Conservation (phyloP, 2,888 invertebrate species). For the Melieria picta region DNA sequence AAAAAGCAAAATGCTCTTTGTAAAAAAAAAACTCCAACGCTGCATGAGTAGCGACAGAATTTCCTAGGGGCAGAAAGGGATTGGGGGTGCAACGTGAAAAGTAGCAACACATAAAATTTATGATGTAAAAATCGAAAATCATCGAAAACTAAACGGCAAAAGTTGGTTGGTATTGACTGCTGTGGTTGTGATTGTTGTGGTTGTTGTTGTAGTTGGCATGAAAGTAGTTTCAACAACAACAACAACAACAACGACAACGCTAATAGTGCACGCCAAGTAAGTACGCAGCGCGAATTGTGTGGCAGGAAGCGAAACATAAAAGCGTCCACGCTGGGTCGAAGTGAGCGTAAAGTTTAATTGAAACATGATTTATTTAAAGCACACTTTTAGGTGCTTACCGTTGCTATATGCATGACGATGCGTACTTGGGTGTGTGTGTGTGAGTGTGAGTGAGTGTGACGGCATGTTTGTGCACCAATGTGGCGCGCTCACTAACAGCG, state of each 20-base stretch:
- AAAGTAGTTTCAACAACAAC: not conserved
- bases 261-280: too few species aligned
- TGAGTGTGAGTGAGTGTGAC: not conserved
- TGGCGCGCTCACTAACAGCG: not conserved
- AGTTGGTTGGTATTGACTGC: too few species aligned
- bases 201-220: too few species aligned
- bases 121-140: conserved; percentile 2
- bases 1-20: too few species aligned
- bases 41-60: too few species aligned
- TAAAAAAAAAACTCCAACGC: too few species aligned
- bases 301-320: not conserved
- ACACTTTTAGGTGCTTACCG: not conserved
- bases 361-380: conserved; percentile 7
- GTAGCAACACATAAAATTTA: not conserved
- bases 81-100: not conserved
- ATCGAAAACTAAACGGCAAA: not conserved
- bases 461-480: not conserved
- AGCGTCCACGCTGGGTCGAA: not conserved
- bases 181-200: too few species aligned
- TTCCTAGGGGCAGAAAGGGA: too few species aligned
- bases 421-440: not conserved
- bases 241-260: not conserved
- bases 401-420: too few species aligned
- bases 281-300: too few species aligned
- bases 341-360: conserved; percentile 1